Evolutionary conservation across 2,113 vertebrate genomes (phyloP).

Genomic region (Scytalopus superciliaris): DNA sequence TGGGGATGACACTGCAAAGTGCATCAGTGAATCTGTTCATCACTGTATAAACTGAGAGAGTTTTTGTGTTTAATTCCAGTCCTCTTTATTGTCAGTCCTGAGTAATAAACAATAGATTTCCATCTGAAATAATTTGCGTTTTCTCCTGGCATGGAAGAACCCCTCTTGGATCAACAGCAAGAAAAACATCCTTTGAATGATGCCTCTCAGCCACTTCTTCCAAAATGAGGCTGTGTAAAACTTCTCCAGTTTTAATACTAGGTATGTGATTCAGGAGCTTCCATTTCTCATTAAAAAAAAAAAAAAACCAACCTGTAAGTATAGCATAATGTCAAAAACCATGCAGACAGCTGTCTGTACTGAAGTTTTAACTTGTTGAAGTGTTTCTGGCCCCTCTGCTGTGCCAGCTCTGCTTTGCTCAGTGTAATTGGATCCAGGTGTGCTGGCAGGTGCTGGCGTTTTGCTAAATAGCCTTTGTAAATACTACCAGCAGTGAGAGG

Average conservation of each 20-base stretch:
- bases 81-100: neutral
- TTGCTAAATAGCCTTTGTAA: neutral
- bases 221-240: neutral
- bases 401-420: neutral
- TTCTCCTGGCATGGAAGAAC: neutral
- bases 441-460: neutral
- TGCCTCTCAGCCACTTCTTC: neutral
- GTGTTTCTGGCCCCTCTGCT: neutral
- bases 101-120: neutral
- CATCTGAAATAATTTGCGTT: neutral
- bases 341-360: neutral
- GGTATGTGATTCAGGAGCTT: neutral
- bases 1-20: neutral
- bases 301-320: no score
- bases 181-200: neutral
- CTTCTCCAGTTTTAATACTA: neutral
- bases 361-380: neutral
- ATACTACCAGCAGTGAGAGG: rapidly evolving
- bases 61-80: neutral
- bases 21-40: neutral
- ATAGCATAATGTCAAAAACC: neutral
- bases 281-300: rapidly evolving
- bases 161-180: neutral
- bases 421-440: neutral
- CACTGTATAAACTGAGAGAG: neutral